A percentile compares a stretch with the other conserved stretches of the same genome.
phyloP scores from a whole-genome alignment of 2,797 vertebrate genomes.

The Micrastur ruficollis region DNA sequence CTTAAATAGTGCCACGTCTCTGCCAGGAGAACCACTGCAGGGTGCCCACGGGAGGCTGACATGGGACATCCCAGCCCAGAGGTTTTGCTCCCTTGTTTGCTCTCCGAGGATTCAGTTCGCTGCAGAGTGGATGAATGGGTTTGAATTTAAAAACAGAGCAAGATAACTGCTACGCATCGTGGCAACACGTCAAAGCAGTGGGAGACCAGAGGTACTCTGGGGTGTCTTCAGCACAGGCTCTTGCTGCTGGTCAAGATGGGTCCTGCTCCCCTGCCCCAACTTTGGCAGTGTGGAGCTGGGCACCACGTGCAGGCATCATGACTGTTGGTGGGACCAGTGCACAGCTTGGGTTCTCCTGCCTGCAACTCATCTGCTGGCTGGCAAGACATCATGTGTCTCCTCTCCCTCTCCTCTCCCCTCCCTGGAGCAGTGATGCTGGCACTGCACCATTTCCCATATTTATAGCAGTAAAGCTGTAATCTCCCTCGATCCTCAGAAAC shows the following conservation, averaged over 20 bases:
- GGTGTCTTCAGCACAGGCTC: neutral
- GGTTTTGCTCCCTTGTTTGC: fast-evolving
- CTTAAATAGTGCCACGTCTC: fast-evolving
- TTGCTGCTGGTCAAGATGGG: neutral
- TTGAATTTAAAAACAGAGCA: neutral
- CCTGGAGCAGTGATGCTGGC: neutral
- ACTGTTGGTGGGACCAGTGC: neutral
- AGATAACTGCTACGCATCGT: neutral
- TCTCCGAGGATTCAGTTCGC: fast-evolving
- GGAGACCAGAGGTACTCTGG: neutral
- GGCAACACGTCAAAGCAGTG: neutral
- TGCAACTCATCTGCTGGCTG: neutral
- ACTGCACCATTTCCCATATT: neutral
- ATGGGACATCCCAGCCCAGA: neutral
- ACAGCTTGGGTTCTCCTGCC: neutral
- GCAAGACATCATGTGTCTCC: neutral
- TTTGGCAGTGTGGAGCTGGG: neutral
- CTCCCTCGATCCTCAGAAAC: slow-evolving; percentile 26
- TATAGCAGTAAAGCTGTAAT: slow-evolving; percentile 21
- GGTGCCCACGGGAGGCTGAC: neutral
- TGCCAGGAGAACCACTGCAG: neutral
- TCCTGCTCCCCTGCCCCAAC: neutral
- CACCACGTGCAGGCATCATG: fast-evolving
- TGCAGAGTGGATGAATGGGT: neutral
- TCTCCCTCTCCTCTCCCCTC: neutral